Conservation (phyloP, 2,888 invertebrate genomes). For the Euphydryas editha region DNA sequence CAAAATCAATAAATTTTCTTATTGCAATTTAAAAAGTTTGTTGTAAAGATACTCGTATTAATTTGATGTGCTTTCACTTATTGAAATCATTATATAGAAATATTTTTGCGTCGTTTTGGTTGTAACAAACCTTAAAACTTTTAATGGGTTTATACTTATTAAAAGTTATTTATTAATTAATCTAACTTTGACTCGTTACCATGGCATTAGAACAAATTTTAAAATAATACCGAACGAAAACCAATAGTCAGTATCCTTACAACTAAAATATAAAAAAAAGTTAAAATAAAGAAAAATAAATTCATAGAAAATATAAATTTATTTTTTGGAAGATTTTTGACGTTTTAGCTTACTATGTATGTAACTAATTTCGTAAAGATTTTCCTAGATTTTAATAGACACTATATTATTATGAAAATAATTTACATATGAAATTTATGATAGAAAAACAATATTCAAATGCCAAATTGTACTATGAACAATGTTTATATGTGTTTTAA, state of each 20-base stretch:
- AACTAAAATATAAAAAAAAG: constrained; percentile 6
- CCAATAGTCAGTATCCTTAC: no score
- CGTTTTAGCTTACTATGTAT: no score
- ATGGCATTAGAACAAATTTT: neutral
- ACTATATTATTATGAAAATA: neutral
- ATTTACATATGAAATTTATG: neutral
- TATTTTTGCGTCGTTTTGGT: neutral
- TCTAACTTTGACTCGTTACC: neutral
- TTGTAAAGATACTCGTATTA: no score
- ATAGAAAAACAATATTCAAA: constrained; percentile 6
- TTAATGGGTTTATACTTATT: neutral
- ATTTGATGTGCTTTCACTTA: no score
- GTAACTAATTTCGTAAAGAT: neutral
- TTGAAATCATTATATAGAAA: neutral
- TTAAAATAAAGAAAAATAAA: neutral
- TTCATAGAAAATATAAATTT: neutral
- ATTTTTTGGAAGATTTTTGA: neutral
- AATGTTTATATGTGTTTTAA: constrained; percentile 60
- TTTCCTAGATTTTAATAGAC: neutral
- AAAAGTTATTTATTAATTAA: no score
- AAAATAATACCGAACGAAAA: no score
- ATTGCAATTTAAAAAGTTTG: neutral
- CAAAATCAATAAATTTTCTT: neutral
- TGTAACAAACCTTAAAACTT: neutral
- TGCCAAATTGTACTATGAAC: constrained; percentile 62